Percentiles rank a stretch among this genome's conserved stretches.
Conservation (phyloP, 2,888 invertebrate species). For the Lasius fuliginosus region DNA sequence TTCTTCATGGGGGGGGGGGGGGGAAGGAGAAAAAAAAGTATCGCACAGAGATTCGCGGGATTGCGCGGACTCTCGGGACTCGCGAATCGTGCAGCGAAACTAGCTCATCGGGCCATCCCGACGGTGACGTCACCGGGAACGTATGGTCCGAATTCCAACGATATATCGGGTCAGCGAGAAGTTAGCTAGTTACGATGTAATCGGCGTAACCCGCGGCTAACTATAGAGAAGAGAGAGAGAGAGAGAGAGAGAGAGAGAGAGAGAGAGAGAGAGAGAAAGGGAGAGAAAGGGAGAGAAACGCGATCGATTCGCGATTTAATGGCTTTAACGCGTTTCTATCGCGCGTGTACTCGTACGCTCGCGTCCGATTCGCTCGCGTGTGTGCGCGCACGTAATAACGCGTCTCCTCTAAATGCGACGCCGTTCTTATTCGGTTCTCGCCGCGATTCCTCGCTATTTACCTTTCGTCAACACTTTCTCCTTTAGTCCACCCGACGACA, state of each 20-base stretch:
- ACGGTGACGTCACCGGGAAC: constrained; percentile 69
- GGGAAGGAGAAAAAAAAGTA: neutral
- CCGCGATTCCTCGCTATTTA: constrained; percentile 59
- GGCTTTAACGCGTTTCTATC: neutral
- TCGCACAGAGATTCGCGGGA: neutral
- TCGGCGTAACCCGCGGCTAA: neutral
- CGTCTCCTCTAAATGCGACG: neutral
- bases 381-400: neutral
- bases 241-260: neutral
- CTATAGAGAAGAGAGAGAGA: neutral
- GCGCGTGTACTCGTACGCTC: no score
- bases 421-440: neutral
- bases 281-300: neutral
- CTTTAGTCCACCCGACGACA: constrained; percentile 43
- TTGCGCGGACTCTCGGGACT: constrained; percentile 4
- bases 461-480: constrained; percentile 64
- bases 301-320: constrained; percentile 1
- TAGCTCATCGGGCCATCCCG: constrained; percentile 61
- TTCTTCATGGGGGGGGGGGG: neutral
- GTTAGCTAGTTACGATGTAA: neutral
- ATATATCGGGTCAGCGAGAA: neutral
- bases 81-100: constrained; percentile 49
- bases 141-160: constrained; percentile 36
- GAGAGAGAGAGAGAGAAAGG: no score
- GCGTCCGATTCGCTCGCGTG: neutral